A percentile compares a stretch with the other conserved stretches of the same genome.
Conservation (phyloP, 2,797 vertebrate genomes). For the Pangasius larnaudii region DNA sequence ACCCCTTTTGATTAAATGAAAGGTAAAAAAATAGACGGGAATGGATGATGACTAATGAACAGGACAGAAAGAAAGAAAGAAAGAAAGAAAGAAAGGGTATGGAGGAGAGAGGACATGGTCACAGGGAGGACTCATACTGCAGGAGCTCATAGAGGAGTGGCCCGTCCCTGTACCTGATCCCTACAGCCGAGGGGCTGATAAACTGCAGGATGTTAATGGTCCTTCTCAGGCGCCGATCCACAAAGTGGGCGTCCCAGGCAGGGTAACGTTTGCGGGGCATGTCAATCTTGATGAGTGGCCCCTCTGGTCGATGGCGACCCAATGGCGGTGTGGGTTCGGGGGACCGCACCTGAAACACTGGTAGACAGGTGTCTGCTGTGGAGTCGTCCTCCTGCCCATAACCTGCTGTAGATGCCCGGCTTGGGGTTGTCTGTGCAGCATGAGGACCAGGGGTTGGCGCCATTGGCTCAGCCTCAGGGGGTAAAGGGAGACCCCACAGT, state of each 20-base stretch:
- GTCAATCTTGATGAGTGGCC: conserved; percentile 98
- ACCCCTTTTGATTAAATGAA: conserved; percentile 11
- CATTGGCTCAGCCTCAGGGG: conserved; percentile 93
- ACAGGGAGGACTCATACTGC: conserved; percentile 99
- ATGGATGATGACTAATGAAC: conserved; percentile 31
- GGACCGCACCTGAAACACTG: conserved; percentile 98
- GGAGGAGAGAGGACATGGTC: conserved; percentile 65
- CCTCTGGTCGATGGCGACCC: conserved; percentile 84
- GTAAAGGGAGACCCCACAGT: conserved; percentile 96
- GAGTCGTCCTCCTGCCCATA: conserved; percentile 82
- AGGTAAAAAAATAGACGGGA: conserved; percentile 34
- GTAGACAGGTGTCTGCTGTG: conserved; percentile 91
- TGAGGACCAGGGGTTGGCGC: conserved; percentile 86
- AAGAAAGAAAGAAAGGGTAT: conserved; percentile 12
- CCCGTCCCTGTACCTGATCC: conserved; percentile 96
- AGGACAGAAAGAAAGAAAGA: conserved; percentile 29
- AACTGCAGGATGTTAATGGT: conserved; percentile 99
- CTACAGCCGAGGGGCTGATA: conserved; percentile 92
- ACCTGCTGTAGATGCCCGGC: conserved; percentile 76
- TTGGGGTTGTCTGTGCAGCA: conserved; percentile 83
- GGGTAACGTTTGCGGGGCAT: conserved; percentile 98
- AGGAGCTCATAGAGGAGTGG: conserved; percentile 96
- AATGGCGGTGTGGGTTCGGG: conserved; percentile 79
- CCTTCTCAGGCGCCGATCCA: conserved; percentile 96
- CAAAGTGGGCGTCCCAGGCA: conserved; percentile 98